Conservation (phyloP, 1,140 invertebrate genomes). For the Brachionus sp. region DNA sequence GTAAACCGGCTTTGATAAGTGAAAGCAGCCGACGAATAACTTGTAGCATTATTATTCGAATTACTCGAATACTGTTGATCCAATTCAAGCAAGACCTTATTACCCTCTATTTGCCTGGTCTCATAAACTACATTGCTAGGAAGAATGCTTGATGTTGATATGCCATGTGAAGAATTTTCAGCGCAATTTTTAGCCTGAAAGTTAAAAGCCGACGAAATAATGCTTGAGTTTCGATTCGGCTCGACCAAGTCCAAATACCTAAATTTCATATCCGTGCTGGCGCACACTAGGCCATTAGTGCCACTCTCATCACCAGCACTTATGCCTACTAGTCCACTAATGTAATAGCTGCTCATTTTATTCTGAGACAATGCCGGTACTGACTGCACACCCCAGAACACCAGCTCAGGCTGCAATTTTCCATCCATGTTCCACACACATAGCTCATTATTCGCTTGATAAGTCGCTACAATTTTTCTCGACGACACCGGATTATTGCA, state of each 20-base stretch:
- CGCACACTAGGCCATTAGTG: constrained; percentile 8
- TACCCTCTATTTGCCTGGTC: constrained; percentile 12
- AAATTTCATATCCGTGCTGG: constrained; percentile 27
- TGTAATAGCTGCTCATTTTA: not conserved
- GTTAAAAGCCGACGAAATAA: constrained; percentile 39
- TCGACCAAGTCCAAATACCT: constrained; percentile 5
- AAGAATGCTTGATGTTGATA: not conserved
- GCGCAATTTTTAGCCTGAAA: not conserved
- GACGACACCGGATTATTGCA: not conserved
- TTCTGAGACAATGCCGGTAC: constrained; percentile 26
- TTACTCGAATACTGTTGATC: not conserved
- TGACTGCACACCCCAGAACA: constrained; percentile 43
- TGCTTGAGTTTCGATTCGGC: not conserved
- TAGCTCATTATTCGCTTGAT: constrained; percentile 31
- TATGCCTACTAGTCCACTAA: not conserved
- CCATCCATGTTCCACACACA: constrained; percentile 28
- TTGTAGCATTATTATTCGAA: not conserved
- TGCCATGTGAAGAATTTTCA: not conserved
- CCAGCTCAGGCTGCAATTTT: not conserved
- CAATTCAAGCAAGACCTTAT: not conserved
- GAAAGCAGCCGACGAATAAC: not conserved
- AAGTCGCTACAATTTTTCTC: not conserved
- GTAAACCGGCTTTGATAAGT: constrained; percentile 37
- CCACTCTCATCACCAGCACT: not conserved
- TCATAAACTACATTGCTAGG: not conserved